These are phyloP conservation scores for Heteractis magnifica DNA, from an alignment of 92 coral and sea anemone genomes.

Conservation along the genomic window DNA sequence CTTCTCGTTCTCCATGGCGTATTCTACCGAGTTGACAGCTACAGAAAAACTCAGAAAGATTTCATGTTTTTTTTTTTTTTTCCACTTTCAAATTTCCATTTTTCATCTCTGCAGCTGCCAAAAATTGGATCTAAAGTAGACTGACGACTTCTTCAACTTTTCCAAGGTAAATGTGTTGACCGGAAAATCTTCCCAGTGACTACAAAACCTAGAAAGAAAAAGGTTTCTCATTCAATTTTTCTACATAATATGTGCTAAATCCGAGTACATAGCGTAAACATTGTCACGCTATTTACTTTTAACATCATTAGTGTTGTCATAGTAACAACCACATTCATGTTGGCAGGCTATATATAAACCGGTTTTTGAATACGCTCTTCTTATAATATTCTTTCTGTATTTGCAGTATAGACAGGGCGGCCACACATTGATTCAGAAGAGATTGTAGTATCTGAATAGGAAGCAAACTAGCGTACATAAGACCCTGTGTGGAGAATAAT, in stretches of 20 bases:
- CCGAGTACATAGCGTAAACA: slow-evolving; percentile 2
- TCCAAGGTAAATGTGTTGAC: background rate
- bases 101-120: background rate
- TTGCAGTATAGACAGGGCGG: background rate
- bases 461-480: background rate
- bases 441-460: background rate
- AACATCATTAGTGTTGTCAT: slow-evolving; percentile 3
- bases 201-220: background rate
- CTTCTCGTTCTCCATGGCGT: background rate
- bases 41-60: background rate
- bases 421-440: background rate
- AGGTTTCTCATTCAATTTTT: background rate
- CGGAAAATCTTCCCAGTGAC: background rate
- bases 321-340: background rate
- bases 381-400: background rate
- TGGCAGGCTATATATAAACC: background rate
- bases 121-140: background rate
- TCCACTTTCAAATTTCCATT: background rate
- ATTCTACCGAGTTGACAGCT: background rate
- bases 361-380: background rate
- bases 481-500: background rate
- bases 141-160: background rate
- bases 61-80: background rate
- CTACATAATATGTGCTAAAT: background rate
- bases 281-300: background rate